phyloP scores from a whole-genome alignment of 2,113 vertebrate genomes.

The Spea multiplicata region DNA sequence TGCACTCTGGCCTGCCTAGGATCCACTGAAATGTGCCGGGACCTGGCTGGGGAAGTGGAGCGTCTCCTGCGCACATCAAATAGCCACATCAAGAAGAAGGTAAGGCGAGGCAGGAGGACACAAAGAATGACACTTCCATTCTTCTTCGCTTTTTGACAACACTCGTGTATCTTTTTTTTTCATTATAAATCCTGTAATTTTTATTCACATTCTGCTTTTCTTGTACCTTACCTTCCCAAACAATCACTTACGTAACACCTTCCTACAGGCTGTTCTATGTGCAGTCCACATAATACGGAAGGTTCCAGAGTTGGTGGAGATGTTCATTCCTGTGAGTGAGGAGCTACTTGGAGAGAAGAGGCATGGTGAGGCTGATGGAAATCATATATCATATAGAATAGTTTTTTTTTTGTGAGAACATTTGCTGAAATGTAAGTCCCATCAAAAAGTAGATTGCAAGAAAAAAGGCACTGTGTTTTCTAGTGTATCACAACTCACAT shows the following conservation, averaged over 20 bases:
- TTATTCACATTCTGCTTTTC: neutral
- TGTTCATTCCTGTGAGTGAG: conserved; percentile 72
- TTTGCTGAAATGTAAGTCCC: too few relatives aligned
- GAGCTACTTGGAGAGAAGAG: conserved; percentile 76
- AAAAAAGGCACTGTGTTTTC: too few relatives aligned
- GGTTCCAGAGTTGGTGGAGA: conserved; percentile 75
- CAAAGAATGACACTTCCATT: too few relatives aligned
- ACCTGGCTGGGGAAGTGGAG: conserved; percentile 82
- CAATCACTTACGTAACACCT: neutral
- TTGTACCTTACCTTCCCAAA: neutral
- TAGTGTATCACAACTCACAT: too few relatives aligned
- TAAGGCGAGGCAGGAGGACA: conserved; percentile 36
- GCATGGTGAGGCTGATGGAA: conserved; percentile 72
- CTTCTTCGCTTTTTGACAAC: too few relatives aligned
- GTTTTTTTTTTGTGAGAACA: too few relatives aligned
- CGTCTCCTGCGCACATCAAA: conserved; percentile 76
- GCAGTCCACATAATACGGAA: conserved; percentile 86
- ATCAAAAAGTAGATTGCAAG: too few relatives aligned
- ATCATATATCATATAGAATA: too few relatives aligned
- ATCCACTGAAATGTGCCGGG: conserved; percentile 84
- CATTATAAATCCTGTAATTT: neutral
- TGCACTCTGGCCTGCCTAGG: conserved; percentile 84
- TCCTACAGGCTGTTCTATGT: conserved; percentile 75
- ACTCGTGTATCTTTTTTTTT: too few relatives aligned
- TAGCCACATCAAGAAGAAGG: conserved; percentile 84